Base-by-base conservation (phyloP, 2,888 invertebrate species). In the Geotrupes spiniger region DNA sequence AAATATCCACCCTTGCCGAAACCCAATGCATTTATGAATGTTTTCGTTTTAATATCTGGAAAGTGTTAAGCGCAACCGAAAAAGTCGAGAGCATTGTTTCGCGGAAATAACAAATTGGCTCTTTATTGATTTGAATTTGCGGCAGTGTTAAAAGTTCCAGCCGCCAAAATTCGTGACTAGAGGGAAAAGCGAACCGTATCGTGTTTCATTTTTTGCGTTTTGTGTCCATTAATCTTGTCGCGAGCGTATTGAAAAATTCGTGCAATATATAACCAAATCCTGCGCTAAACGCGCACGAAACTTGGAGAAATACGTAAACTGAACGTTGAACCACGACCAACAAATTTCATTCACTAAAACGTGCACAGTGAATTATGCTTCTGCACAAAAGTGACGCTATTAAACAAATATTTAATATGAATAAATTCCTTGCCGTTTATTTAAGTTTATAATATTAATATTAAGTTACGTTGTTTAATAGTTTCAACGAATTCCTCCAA, bases 211-310 rank as follows among this genome's bases (percentile, higher is more conserved):
- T 46, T 46, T 40, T 15, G 21, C 12, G 31, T 17, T 41, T 41
- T n/a, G 14, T 25, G 33, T 12, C 40, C 46, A 46, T 46, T 46
- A 41, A 41, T 46, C 46, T 46, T 41, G 29, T 5, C 46, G 26
- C 27, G 28, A 43, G 36, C 36, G 44, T 39, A 36, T 46, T 41
- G 46, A 46, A 39, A 46, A 46, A 46, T 46, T 29, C 40, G 26
- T 15, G 5, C 28, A 29, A 46, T 41, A 40, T 46, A 46, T 41
- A 46, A 46, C 41, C 46, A 41, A 46, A 46, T 46, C 46, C 15
- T 15, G 39, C 15, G 33, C 31, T 25, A 40, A 45, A 46, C 40
- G 33, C 45, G 28, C 15, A 38, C 45, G 28, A 45, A 9, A 29
- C 29, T 11, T 28, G 9, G n/a, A 28, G 28, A 10, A 29, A 11